phyloP scores from a whole-genome alignment of 2,113 vertebrate genomes.

The Suncus etruscus region DNA sequence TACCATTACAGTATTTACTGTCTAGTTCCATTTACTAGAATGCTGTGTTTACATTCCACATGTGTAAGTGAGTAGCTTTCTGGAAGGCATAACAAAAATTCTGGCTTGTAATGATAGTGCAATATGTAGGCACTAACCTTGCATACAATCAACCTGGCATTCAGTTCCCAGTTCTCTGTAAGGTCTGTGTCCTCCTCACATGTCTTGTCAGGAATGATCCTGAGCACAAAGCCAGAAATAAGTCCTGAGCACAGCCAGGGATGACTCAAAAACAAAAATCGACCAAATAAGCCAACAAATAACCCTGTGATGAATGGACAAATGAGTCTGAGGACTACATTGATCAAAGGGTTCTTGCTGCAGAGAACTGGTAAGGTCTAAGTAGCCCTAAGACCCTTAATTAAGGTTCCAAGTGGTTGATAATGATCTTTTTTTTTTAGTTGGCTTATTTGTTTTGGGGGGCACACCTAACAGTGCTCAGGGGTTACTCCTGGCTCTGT shows the following conservation, averaged over 20 bases:
- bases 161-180: too few species aligned
- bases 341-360: neutral
- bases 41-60: neutral
- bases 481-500: too few species aligned
- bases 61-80: neutral
- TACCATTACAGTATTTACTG: slow-evolving; percentile 12
- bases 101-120: neutral
- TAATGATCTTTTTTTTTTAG: neutral
- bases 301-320: slow-evolving; percentile 1
- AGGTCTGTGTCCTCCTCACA: too few species aligned
- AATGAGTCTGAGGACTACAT: neutral
- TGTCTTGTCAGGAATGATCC: too few species aligned
- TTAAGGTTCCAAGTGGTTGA: too few species aligned
- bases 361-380: neutral
- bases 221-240: too few species aligned
- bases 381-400: neutral
- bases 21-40: slow-evolving; percentile 21
- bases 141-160: too few species aligned
- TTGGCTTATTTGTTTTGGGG: too few species aligned
- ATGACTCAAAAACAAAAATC: too few species aligned
- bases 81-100: slow-evolving; percentile 37
- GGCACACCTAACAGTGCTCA: too few species aligned
- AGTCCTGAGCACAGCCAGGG: too few species aligned
- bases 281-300: neutral
- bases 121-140: too few species aligned